These are phyloP conservation scores for Hippocampus mohnikei DNA, from an alignment of 2,113 vertebrate genomes.

Conservation along the genomic window DNA sequence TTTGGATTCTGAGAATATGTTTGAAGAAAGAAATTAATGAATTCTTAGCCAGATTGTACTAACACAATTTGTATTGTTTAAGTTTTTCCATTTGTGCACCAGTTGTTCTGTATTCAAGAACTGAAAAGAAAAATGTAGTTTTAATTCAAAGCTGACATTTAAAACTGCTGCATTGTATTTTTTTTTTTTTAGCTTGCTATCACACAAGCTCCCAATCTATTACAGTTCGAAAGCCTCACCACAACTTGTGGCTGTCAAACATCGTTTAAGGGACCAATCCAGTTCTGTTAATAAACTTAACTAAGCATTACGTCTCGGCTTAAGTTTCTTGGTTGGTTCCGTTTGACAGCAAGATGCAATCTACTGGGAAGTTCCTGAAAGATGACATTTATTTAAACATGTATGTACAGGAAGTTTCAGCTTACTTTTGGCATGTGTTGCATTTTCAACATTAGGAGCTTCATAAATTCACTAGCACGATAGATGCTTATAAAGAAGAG, in stretches of 20 bases:
- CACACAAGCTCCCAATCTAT: background rate
- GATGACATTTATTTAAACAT: constrained; percentile 74
- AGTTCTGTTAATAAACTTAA: constrained; percentile 92
- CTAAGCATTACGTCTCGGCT: constrained; percentile 74
- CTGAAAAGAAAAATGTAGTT: background rate
- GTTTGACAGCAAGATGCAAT: background rate
- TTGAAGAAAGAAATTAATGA: constrained; percentile 4
- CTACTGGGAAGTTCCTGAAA: constrained; percentile 51
- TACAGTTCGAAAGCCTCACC: constrained; percentile 25
- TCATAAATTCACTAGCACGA: constrained; percentile 54
- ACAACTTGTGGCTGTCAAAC: constrained; percentile 41
- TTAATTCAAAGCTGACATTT: constrained; percentile 3
- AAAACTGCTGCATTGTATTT: constrained; percentile 10
- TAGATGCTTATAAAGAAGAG: constrained; percentile 37
- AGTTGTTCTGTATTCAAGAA: background rate
- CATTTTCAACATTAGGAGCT: constrained; percentile 42
- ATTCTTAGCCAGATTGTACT: constrained; percentile 10
- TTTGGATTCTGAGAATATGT: background rate
- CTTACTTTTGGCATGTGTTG: constrained; percentile 62
- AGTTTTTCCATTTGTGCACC: constrained; percentile 19
- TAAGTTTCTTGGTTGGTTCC: background rate
- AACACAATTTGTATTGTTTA: background rate
- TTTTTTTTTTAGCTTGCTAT: background rate
- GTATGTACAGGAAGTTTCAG: constrained; percentile 65
- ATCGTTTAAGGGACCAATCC: constrained; percentile 87